Conservation (phyloP, 2,113 vertebrate genomes). For the Elephantulus edwardii region DNA sequence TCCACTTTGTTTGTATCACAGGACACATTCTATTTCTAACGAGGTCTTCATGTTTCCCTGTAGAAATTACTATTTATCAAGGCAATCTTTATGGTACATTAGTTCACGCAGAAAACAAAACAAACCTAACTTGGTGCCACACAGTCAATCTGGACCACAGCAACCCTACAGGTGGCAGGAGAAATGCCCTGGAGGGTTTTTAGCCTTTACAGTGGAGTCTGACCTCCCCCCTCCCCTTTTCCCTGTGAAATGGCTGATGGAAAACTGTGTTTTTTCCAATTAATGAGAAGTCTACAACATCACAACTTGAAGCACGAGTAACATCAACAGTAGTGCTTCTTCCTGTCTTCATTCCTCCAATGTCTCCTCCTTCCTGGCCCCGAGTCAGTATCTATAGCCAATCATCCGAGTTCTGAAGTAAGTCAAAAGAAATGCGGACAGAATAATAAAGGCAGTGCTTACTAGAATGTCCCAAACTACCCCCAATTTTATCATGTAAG, state of each 20-base stretch:
- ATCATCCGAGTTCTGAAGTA: background rate
- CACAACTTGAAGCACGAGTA: too few species aligned
- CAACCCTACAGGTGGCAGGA: too few species aligned
- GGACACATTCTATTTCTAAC: background rate
- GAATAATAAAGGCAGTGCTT: background rate
- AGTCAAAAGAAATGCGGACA: background rate
- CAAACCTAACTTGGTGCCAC: too few species aligned
- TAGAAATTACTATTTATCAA: background rate
- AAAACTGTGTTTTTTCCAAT: background rate
- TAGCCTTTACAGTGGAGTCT: too few species aligned
- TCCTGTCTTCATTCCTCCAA: background rate
- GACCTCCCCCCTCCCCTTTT: too few species aligned
- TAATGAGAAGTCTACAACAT: background rate
- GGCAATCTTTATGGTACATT: background rate
- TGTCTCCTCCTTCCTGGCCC: background rate
- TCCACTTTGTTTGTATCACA: background rate
- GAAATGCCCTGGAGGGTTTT: too few species aligned
- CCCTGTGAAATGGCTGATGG: too few species aligned
- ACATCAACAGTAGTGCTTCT: too few species aligned
- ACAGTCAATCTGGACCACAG: too few species aligned
- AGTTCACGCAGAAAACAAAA: slow-evolving; percentile 1
- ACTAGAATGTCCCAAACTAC: background rate
- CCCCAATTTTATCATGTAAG: background rate
- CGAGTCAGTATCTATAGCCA: background rate
- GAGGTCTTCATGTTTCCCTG: background rate